Conservation (phyloP, 2,888 invertebrate species). For the Amphipoea lucens region DNA sequence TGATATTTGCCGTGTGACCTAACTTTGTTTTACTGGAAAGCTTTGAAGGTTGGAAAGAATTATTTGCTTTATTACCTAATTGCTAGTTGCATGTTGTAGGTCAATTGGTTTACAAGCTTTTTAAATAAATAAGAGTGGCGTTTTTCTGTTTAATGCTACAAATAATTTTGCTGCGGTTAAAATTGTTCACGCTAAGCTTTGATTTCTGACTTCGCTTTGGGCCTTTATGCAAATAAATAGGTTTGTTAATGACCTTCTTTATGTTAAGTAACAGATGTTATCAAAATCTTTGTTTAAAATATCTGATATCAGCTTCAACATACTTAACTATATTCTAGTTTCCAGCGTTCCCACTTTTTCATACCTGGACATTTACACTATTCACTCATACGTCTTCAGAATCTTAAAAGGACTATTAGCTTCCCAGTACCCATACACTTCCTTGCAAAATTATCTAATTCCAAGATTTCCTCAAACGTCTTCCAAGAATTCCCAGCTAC, state of each 20-base stretch:
- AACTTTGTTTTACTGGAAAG: constrained; percentile 26
- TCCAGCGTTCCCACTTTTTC: background rate
- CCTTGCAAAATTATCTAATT: background rate
- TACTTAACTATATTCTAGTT: background rate
- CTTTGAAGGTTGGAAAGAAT: constrained; percentile 40
- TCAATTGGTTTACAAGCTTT: constrained; percentile 56
- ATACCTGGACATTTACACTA: background rate
- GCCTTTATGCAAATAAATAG: background rate
- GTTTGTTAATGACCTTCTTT: too few relatives aligned
- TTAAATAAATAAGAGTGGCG: constrained; percentile 32
- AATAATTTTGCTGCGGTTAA: constrained; percentile 18
- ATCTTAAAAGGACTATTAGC: background rate
- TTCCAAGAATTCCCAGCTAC: background rate
- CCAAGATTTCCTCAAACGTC: background rate
- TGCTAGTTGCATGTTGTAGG: constrained; percentile 51
- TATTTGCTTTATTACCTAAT: constrained; percentile 50
- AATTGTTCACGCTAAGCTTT: constrained; percentile 20
- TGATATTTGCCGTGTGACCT: constrained; percentile 30
- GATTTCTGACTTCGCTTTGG: background rate
- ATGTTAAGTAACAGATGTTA: background rate
- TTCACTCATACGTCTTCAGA: background rate
- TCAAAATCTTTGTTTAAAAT: background rate
- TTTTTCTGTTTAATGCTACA: constrained; percentile 35
- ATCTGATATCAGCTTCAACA: too few relatives aligned
- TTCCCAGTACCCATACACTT: background rate